Percentiles rank a stretch among this genome's conserved stretches.
Evolutionary conservation across 1,140 invertebrate genomes (phyloP).

Genomic region (Zaprionus lachaisei): DNA sequence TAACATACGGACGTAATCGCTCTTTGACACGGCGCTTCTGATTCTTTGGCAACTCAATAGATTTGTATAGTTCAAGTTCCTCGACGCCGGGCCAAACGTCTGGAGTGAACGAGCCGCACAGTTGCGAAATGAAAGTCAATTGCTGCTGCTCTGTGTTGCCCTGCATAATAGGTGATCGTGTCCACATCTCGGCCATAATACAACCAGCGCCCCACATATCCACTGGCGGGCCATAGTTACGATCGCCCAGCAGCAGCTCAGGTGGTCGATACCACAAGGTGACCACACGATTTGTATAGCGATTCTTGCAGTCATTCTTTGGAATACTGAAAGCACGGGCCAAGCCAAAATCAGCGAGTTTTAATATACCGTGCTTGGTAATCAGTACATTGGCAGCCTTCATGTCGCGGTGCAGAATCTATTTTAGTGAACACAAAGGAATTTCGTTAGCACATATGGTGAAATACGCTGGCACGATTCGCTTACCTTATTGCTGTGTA

Average conservation of each 20-base stretch:
- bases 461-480: not conserved
- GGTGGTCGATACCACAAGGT: slow-evolving; percentile 99
- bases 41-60: slow-evolving; percentile 95
- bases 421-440: slow-evolving; percentile 18
- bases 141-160: slow-evolving; percentile 98
- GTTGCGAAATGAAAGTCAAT: slow-evolving; percentile 96
- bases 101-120: slow-evolving; percentile 97
- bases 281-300: slow-evolving; percentile 98
- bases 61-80: slow-evolving; percentile 95
- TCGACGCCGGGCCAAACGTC: slow-evolving; percentile 98
- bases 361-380: slow-evolving; percentile 97
- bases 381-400: slow-evolving; percentile 99
- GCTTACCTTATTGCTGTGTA: slow-evolving; percentile 96
- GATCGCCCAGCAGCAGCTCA: slow-evolving; percentile 90
- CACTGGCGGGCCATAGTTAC: slow-evolving; percentile 98
- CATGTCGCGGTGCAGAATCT: slow-evolving; percentile 98
- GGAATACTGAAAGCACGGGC: slow-evolving; percentile 96
- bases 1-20: slow-evolving; percentile 95
- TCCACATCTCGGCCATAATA: slow-evolving; percentile 99
- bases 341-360: slow-evolving; percentile 96
- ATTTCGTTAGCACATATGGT: not conserved
- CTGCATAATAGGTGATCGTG: slow-evolving; percentile 94
- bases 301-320: slow-evolving; percentile 93
- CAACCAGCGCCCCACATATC: slow-evolving; percentile 99
- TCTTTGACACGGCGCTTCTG: slow-evolving; percentile 97